A percentile compares a stretch with the other conserved stretches of the same genome.
Evolutionary conservation across 2,113 vertebrate species (phyloP).

Genomic region (Grus americana): DNA sequence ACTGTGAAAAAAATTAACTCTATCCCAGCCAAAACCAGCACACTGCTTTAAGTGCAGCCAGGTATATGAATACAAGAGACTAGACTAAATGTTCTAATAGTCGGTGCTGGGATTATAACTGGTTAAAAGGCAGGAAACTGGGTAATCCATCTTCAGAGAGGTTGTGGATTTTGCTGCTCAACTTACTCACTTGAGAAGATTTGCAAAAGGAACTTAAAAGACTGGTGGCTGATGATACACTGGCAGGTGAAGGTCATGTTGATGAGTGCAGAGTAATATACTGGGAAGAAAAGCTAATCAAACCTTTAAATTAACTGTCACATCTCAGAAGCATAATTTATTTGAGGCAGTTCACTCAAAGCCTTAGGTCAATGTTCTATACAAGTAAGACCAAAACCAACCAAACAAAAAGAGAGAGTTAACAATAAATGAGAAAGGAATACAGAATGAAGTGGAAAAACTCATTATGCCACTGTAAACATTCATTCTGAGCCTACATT

Average conservation of each 20-base stretch:
- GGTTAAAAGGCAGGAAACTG: background rate
- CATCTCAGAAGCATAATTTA: background rate
- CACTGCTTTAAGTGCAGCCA: background rate
- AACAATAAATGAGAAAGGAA: slow-evolving; percentile 21
- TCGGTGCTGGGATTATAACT: background rate
- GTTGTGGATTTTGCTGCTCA: background rate
- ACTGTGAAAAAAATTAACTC: no score
- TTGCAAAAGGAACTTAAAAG: background rate
- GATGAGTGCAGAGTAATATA: background rate
- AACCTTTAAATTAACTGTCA: background rate
- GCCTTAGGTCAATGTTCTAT: background rate
- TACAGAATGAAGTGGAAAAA: background rate
- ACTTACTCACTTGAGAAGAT: background rate
- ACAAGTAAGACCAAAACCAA: background rate
- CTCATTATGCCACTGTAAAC: background rate
- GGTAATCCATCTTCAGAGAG: background rate
- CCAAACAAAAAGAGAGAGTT: background rate
- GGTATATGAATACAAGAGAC: background rate
- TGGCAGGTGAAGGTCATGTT: background rate
- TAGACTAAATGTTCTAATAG: background rate
- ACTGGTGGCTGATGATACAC: background rate
- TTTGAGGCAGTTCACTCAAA: background rate
- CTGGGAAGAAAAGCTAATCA: background rate
- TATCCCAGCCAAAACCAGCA: no score
- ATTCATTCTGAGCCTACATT: background rate